Evolutionary conservation across 2,797 vertebrate species (phyloP), one percentile per base, ranked within the genome.

Genomic region (Phalanger gymnotis): DNA sequence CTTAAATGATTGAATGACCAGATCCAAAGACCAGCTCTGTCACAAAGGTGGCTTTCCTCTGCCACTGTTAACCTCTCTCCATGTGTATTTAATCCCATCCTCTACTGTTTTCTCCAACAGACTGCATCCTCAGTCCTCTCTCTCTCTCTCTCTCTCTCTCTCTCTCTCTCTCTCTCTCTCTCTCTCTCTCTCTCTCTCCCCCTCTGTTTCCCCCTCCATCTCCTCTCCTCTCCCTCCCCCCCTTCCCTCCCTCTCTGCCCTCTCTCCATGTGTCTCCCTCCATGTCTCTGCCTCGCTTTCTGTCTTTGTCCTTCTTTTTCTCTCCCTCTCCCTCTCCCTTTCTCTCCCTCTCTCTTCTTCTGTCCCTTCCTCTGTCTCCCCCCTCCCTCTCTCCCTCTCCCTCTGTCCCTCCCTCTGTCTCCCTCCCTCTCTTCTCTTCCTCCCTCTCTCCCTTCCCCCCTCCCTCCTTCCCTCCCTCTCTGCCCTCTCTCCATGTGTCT

Each of bases 211-310:
- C n/a, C n/a, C n/a, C n/a, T n/a, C n/a, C n/a, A n/a, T n/a, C n/a
- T n/a, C n/a, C n/a, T n/a, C n/a, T n/a, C n/a, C 6, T 34, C 34
- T 87, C 53, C 1, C 47, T n/a, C 13, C 0, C 1, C 0, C 25
- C 54, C n/a, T 25, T 25, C 56, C 92, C 58, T 95, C 47, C 90
- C 53, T 28, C 27, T 28, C 28, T 28, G 2, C 6, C 53, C 11
- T 2, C 1, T 4, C 28, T 27, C 53, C 66, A 34, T 95, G 54
- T 14, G 47, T 91, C 30, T 58, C 66, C 22, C 34, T n/a, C 5
- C 81, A n/a, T n/a, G n/a, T n/a, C 7, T 28, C 30, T 13, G 22
- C 28, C 54, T 31, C 3, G 51, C 0, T 53, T 30, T 14, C 0
- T 0, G 0, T 28, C 40, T 51, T 22, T 19, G 31, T 93, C 81